These are phyloP conservation scores for Polypterus senegalus DNA, from an alignment of 2,113 vertebrate genomes.

Conservation along the genomic window DNA sequence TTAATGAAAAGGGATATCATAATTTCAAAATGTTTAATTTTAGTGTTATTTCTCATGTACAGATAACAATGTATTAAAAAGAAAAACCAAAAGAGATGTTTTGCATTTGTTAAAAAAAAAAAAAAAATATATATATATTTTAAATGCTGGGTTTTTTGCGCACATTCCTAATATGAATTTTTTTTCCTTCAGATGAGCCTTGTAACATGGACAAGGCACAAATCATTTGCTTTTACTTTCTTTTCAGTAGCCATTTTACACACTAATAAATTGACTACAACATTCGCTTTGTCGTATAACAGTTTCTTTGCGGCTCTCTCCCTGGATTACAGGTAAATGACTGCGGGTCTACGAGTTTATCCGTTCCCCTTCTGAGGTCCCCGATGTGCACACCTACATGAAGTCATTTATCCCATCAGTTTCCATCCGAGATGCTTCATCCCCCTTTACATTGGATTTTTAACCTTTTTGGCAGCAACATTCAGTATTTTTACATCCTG, in stretches of 20 bases:
- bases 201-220: too few relatives aligned
- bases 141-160: slow-evolving; percentile 23
- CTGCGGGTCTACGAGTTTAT: too few relatives aligned
- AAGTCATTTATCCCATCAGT: too few relatives aligned
- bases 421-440: too few relatives aligned
- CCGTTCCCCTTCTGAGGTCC: too few relatives aligned
- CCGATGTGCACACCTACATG: too few relatives aligned
- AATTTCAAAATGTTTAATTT: slow-evolving; percentile 88
- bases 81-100: slow-evolving; percentile 67
- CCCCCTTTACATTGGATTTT: too few relatives aligned
- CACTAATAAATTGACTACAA: slow-evolving; percentile 81
- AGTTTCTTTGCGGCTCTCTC: too few relatives aligned
- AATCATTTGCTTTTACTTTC: slow-evolving; percentile 64
- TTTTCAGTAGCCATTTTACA: slow-evolving; percentile 65
- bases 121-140: too few relatives aligned
- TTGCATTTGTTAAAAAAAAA: slow-evolving; percentile 38
- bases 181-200: slow-evolving; percentile 44
- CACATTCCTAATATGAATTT: slow-evolving; percentile 43
- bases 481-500: too few relatives aligned
- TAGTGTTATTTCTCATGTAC: slow-evolving; percentile 74
- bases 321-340: too few relatives aligned
- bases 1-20: slow-evolving; percentile 98
- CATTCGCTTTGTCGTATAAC: slow-evolving; percentile 28
- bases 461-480: too few relatives aligned
- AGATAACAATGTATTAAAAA: slow-evolving; percentile 94